These are phyloP conservation scores for Halichoerus grypus DNA, from an alignment of 2,113 vertebrate genomes.

Conservation along the genomic window DNA sequence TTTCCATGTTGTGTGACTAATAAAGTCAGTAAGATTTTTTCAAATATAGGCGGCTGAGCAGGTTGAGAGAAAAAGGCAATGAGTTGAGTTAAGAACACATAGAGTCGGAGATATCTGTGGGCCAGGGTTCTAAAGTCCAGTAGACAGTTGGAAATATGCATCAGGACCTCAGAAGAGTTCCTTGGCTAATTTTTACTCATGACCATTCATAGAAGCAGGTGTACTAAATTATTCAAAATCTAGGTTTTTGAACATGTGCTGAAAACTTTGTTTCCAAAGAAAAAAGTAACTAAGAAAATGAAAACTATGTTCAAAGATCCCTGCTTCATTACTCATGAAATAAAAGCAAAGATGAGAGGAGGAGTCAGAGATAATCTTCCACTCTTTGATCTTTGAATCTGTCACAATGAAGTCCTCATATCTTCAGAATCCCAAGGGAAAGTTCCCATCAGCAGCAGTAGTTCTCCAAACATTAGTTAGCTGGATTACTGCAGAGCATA, in stretches of 20 bases:
- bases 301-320: constrained; percentile 9
- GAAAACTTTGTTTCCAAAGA: not conserved
- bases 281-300: constrained; percentile 21
- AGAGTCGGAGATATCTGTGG: not conserved
- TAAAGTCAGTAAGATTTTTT: not conserved
- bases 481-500: not conserved
- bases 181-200: not conserved
- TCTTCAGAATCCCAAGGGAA: not conserved
- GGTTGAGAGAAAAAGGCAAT: not conserved
- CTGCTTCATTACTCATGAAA: not conserved
- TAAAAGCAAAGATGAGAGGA: not conserved
- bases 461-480: not conserved
- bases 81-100: not conserved
- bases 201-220: not conserved
- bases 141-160: not conserved
- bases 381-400: constrained; percentile 13
- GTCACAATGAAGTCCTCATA: not conserved
- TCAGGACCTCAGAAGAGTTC: not conserved
- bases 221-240: not conserved
- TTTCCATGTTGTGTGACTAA: not conserved
- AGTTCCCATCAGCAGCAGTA: not conserved
- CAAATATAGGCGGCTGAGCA: not conserved
- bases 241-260: not conserved
- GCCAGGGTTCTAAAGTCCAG: not conserved
- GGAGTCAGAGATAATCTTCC: not conserved